These are phyloP conservation scores for Tautogolabrus adspersus DNA, from an alignment of 2,113 vertebrate genomes.

Conservation along the genomic window DNA sequence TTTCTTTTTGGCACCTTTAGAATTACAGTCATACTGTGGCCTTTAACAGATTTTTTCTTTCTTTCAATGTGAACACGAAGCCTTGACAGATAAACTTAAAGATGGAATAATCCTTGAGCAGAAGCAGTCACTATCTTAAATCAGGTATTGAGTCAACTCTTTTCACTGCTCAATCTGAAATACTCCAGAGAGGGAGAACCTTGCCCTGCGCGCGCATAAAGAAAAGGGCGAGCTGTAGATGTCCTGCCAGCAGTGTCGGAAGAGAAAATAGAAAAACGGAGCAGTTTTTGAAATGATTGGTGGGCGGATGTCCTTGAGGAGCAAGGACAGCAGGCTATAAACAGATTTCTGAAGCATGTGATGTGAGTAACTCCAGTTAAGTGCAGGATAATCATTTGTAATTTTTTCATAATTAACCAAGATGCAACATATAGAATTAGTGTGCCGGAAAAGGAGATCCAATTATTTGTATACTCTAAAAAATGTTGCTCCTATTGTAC, in stretches of 20 bases:
- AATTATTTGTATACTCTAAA: background rate
- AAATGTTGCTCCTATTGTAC: no score
- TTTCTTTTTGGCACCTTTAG: no score
- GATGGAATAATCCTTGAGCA: background rate
- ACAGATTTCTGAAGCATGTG: constrained; percentile 3
- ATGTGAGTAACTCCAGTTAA: constrained; percentile 21
- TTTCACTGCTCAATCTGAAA: constrained; percentile 26
- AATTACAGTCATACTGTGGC: background rate
- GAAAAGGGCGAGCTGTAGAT: constrained; percentile 18
- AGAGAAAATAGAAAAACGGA: background rate
- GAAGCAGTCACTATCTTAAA: background rate
- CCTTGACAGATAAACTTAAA: constrained; percentile 16
- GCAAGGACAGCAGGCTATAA: constrained; percentile 8
- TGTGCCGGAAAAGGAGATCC: background rate
- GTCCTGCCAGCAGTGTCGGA: background rate
- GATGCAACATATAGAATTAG: background rate
- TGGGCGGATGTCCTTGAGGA: constrained; percentile 26
- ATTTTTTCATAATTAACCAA: constrained; percentile 23
- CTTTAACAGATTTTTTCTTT: background rate
- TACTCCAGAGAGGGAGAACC: constrained; percentile 4
- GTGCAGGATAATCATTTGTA: constrained; percentile 7
- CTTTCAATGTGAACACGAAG: background rate
- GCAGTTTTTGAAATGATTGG: background rate
- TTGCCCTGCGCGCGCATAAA: background rate
- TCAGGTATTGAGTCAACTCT: constrained; percentile 35